Conservation (phyloP, 2,113 vertebrate genomes). For the Heterocephalus glaber region DNA sequence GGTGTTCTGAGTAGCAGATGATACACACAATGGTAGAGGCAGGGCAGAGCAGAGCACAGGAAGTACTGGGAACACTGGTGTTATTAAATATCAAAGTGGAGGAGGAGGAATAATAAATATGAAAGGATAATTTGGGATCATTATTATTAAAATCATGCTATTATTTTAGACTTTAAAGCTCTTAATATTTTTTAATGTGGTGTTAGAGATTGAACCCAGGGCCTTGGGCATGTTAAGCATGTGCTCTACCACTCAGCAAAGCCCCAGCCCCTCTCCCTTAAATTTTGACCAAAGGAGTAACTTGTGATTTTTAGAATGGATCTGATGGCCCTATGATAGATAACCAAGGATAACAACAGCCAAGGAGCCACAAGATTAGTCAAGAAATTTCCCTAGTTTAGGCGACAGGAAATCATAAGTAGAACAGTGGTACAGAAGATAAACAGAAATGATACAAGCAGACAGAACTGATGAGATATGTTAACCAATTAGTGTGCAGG, state of each 20-base stretch:
- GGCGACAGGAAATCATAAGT: neutral
- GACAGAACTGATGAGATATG: neutral
- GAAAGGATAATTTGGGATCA: neutral
- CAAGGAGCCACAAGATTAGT: neutral
- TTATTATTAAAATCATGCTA: neutral
- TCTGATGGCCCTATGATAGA: neutral
- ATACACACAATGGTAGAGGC: neutral
- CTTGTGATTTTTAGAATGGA: neutral
- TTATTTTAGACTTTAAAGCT: neutral
- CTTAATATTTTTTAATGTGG: neutral
- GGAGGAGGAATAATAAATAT: neutral
- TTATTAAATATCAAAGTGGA: too few relatives aligned
- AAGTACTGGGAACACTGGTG: too few relatives aligned
- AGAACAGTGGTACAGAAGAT: neutral
- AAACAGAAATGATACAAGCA: neutral
- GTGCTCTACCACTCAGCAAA: neutral
- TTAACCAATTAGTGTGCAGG: neutral
- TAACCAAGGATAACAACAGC: neutral
- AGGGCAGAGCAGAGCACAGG: too few relatives aligned
- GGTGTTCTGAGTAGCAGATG: neutral
- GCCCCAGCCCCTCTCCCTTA: neutral
- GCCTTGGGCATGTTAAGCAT: neutral
- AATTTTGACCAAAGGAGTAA: neutral
- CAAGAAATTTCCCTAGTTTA: neutral
- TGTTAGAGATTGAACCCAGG: neutral